Evolutionary conservation across 2,888 invertebrate species (phyloP), one percentile per base, ranked within the genome.

Genomic region (Tinea trinotella): DNA sequence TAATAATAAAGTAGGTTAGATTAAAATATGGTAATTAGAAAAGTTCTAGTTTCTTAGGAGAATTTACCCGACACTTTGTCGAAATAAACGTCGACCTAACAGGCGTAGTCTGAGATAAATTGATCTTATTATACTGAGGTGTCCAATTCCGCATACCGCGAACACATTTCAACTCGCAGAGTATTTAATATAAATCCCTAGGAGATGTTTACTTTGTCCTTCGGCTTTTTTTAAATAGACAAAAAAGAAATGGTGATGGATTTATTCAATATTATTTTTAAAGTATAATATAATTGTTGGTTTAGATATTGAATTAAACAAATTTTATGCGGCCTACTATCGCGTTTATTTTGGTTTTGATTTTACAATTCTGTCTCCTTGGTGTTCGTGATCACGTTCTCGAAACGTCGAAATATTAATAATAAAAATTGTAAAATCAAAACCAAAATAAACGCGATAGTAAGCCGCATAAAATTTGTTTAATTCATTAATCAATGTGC

Each of bases 61-160:
- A 40, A 46, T 46, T 19, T 19, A 46, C 46, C 9, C 46, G 46
- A 19, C 19, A 46, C 46, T 19, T 46, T 19, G 35, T 54, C 30
- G 44, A 54, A 53, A 56, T 58, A 56, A 57, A 56, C 40, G 46
- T 56, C 56, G 15, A 18, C 40, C 30, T 56, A 56, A 57, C 52
- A 35, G 54, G 55, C 54, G 22, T 44, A 46, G 19, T 20, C 36
- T 40, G 20, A 56, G 52, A 57, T 56, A 59, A 59, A 59, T 59
- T 55, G 57, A 54, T 53, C 52, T 54, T 54, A 55, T 59, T 59
- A 59, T 55, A 48, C 24, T 54, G 34, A 40, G 58, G 57, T 55
- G 58, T 58, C 56, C 54, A 20, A 44, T 57, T 57, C 40, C 58
- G 48, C 13, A 30, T 46, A 9, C 20, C 20, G 48, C 44, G 2